phyloP scores from a whole-genome alignment of 2,797 vertebrate genomes.

The Gila robusta region DNA sequence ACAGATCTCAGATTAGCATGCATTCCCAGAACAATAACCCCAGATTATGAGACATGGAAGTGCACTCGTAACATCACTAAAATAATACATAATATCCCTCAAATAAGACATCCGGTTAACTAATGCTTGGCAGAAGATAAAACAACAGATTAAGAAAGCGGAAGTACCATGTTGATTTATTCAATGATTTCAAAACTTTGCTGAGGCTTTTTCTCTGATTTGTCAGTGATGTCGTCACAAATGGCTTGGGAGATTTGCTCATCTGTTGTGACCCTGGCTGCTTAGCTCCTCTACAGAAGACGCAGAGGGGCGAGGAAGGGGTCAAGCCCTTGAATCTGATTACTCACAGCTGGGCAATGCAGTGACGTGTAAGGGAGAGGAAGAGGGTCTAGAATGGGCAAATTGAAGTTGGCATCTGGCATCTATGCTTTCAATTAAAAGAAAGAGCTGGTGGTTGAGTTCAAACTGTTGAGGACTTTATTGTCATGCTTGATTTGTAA shows the following conservation, averaged over 20 bases:
- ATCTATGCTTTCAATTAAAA: conserved; percentile 28
- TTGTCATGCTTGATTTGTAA: conserved; percentile 3
- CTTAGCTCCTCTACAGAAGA: conserved; percentile 68
- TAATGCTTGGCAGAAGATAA: conserved; percentile 37
- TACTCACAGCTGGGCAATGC: conserved; percentile 49
- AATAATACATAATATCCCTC: conserved; percentile 6
- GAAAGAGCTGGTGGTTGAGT: conserved; percentile 6
- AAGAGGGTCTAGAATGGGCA: not conserved
- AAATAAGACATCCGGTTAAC: conserved; percentile 52
- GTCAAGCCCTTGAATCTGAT: conserved; percentile 48
- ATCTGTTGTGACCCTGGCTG: conserved; percentile 66
- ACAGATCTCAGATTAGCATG: conserved; percentile 50
- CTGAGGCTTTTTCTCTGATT: conserved; percentile 19
- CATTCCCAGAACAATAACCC: conserved; percentile 43
- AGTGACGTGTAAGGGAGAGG: conserved; percentile 4
- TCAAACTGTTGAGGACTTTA: conserved; percentile 13
- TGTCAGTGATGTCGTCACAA: conserved; percentile 33
- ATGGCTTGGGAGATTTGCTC: conserved; percentile 62
- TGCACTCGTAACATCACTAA: conserved; percentile 44
- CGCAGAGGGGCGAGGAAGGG: conserved; percentile 26
- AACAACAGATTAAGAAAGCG: conserved; percentile 36
- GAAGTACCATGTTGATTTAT: conserved; percentile 21
- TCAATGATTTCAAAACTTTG: conserved; percentile 24
- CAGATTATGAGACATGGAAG: conserved; percentile 53
- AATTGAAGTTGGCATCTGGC: conserved; percentile 48